Evolutionary conservation across 2,113 vertebrate species (phyloP), one percentile per base, ranked within the genome.

Genomic region (Tachycineta bicolor): DNA sequence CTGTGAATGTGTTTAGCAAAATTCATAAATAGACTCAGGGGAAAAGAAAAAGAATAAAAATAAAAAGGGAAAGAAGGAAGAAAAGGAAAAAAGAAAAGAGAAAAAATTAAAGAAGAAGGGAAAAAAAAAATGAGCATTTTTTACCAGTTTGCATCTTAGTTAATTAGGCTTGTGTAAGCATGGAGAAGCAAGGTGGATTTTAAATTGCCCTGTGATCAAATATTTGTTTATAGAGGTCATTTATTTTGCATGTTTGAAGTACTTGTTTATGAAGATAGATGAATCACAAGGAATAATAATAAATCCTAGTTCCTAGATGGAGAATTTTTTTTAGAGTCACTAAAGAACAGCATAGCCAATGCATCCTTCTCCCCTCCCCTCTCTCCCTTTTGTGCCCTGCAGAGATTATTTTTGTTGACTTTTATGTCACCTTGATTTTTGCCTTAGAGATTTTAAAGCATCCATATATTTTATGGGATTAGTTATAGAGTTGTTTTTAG

Each of bases 31-130:
- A 69, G 5, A 28, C 8, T 4, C 12, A 10, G 1, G 2, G 8
- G 2, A 8, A 55, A 34, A 5, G 2, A 18, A 34, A 43, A 14
- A 29, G 1, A 47, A 39, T 23, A 31, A 41, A 34, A 58, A 18
- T 3, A 23, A n/a, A 31, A 12, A 21, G 33, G 0, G 3, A 23
- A 28, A 18, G 4, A 9, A 28, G 23, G 17, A 23, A 21, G 2
- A 5, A 52, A 46, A 16, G 0, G 1, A 19, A 44, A 29, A 56
- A 14, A 5, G 1, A 22, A 43, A 43, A n/a, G 2, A 14, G 1
- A 13, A 31, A 68, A 12, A 26, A 20, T 5, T 18, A 17, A 44
- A 29, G 1, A 65, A 49, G 4, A 31, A 18, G 1, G 1, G 3
- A 15, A 21, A 14, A 44, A 23, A 12, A 7, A 15, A 69, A 65